phyloP scores from a whole-genome alignment of 2,888 invertebrate genomes.

The Hoplodrina blanda region DNA sequence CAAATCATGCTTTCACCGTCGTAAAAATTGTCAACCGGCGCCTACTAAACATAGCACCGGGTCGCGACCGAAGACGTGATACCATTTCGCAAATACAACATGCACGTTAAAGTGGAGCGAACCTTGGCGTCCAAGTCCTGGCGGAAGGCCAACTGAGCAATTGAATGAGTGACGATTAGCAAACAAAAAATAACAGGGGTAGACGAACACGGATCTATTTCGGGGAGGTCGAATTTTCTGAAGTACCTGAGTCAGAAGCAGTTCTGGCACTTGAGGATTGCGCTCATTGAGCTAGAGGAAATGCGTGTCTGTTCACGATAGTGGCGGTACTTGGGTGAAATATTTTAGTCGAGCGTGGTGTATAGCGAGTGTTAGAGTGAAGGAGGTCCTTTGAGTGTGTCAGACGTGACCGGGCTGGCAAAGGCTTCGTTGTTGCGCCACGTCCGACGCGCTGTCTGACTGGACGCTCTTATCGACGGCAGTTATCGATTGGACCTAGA shows the following conservation, averaged over 20 bases:
- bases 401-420: slow-evolving; percentile 81
- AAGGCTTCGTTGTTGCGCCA: slow-evolving; percentile 69
- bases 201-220: slow-evolving; percentile 87
- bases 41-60: slow-evolving; percentile 59
- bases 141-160: slow-evolving; percentile 85
- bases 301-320: slow-evolving; percentile 81
- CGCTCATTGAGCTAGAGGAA: slow-evolving; percentile 84
- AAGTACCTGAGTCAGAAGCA: slow-evolving; percentile 85
- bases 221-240: slow-evolving; percentile 82
- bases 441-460: slow-evolving; percentile 65
- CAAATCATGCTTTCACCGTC: slow-evolving; percentile 58
- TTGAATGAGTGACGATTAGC: slow-evolving; percentile 89
- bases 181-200: slow-evolving; percentile 82
- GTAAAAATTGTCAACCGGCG: slow-evolving; percentile 55
- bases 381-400: slow-evolving; percentile 81
- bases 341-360: slow-evolving; percentile 65
- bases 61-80: slow-evolving; percentile 69
- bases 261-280: slow-evolving; percentile 78
- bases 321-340: slow-evolving; percentile 66
- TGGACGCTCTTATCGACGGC: slow-evolving; percentile 44
- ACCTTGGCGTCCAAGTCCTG: slow-evolving; percentile 83
- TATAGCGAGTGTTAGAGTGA: slow-evolving; percentile 68
- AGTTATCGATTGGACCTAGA: slow-evolving; percentile 45
- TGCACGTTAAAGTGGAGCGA: slow-evolving; percentile 77
- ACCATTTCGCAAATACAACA: slow-evolving; percentile 75